These are phyloP conservation scores for Corythornis leucogaster DNA, from an alignment of 2,797 vertebrate species.

Conservation along the genomic window DNA sequence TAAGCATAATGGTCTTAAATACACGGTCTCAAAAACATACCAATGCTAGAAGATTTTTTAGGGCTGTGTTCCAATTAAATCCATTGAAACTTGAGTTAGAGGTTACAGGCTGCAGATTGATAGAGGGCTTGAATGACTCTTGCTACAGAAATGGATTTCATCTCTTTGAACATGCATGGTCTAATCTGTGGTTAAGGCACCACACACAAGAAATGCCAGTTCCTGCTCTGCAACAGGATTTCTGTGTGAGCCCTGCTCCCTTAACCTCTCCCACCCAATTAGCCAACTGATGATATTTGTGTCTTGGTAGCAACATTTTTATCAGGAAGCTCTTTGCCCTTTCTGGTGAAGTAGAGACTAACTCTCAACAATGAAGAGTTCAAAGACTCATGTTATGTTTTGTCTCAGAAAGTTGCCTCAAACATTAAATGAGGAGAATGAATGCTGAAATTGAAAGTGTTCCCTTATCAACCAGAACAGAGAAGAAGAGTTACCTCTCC, in stretches of 20 bases:
- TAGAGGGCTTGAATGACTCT: not conserved
- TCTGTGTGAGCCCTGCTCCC: not conserved
- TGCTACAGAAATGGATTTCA: not conserved
- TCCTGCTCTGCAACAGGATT: not conserved
- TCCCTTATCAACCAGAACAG: not conserved
- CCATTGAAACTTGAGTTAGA: not conserved
- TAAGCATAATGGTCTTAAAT: not conserved
- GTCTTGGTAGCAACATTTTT: constrained; percentile 12
- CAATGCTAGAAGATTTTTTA: not conserved
- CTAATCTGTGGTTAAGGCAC: not conserved
- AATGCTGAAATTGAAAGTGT: not conserved
- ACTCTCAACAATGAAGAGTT: constrained; percentile 3
- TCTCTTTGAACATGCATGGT: not conserved
- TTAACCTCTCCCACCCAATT: constrained; percentile 41
- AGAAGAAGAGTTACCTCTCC: not conserved
- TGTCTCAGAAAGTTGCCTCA: constrained; percentile 38
- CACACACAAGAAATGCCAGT: not conserved
- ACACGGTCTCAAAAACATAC: not conserved
- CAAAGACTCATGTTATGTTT: constrained; percentile 48
- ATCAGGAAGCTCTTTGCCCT: constrained; percentile 41
- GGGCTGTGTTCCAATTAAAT: not conserved
- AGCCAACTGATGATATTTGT: constrained; percentile 18
- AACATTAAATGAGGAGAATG: constrained; percentile 16
- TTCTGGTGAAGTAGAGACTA: constrained; percentile 8
- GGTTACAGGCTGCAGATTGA: not conserved